Base-by-base conservation (phyloP, 2,797 vertebrate species). In the Poecilia velifera region DNA sequence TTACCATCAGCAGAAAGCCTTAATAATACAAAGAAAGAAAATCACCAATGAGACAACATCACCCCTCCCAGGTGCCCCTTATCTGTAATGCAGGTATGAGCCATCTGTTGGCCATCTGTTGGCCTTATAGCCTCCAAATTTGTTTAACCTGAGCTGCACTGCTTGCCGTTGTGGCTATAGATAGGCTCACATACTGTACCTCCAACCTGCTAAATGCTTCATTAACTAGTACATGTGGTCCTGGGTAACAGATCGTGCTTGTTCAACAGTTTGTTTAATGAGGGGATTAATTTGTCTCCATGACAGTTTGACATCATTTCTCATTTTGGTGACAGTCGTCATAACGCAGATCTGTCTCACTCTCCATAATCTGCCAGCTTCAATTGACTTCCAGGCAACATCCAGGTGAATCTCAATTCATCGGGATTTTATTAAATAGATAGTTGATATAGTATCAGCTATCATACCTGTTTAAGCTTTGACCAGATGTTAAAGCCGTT, bases 401-500 rank as follows among this genome's bases (percentile, higher is more conserved):
- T 20, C 2, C 18, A 68, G 20, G 34, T 25, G 20, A 64, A 9
- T 68, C 6, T 68, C 34, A 66, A 20, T 39, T 20, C 22, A 36
- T 25, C 34, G 2, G 64, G 20, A 9, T 64, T 34, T 64, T 3
- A 20, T 64, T 31, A 18, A 64, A 36, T 6, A 62, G n/a, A 13
- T n/a, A 0, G 10, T 59, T 59, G n/a, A 34, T 34, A 1, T 18
- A 16, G n/a, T 16, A 34, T 28, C 49, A 53, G 51, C 51, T 25
- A 51, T 51, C 20, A 22, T 22, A 53, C 22, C 22, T 53, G 51
- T 9, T 53, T 53, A 25, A 25, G 51, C 51, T 53, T 53, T 53
- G 8, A 53, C 51, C 51, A 53, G 49, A 55, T 79, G 28, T 79
- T 76, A 82, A 84, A 84, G 76, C 57, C 79, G 82, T 79, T 87